Percentiles rank a stretch among this genome's conserved stretches.
Conservation (phyloP, 2,113 vertebrate genomes). For the Callorhinus ursinus region DNA sequence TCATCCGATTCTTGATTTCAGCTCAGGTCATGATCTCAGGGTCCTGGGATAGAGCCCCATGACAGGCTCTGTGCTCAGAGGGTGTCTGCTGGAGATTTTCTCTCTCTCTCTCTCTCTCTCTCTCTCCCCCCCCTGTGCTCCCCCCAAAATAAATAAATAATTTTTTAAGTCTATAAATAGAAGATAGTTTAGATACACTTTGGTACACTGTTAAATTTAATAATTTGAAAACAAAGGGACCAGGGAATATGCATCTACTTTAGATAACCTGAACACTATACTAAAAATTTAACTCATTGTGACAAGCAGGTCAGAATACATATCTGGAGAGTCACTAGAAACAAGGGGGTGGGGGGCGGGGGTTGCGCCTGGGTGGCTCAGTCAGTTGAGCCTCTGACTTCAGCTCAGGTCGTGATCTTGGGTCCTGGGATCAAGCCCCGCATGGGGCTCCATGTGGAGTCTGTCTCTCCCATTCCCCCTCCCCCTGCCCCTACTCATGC, state of each 20-base stretch:
- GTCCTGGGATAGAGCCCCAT: not conserved
- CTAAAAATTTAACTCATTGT: not conserved
- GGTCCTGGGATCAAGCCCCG: not conserved
- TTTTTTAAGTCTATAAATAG: not conserved
- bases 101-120: not conserved
- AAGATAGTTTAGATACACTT: not conserved
- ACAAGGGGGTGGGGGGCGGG: not conserved
- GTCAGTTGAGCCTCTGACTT: not conserved
- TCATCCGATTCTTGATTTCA: not conserved
- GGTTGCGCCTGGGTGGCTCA: not conserved
- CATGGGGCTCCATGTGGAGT: not conserved
- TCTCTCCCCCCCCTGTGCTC: too few species aligned
- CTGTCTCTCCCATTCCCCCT: not conserved
- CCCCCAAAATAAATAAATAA: not conserved
- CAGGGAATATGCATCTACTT: not conserved
- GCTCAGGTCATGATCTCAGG: not conserved
- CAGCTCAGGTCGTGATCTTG: not conserved
- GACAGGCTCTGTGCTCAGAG: not conserved
- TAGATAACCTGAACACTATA: not conserved
- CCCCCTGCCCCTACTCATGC: not conserved
- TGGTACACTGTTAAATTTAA: not conserved
- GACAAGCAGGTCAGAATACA: not conserved
- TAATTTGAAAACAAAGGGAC: constrained; percentile 12
- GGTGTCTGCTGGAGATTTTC: not conserved
- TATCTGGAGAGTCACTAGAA: not conserved